Conservation (phyloP, 1,140 invertebrate genomes). For the Babylonia areolata region DNA sequence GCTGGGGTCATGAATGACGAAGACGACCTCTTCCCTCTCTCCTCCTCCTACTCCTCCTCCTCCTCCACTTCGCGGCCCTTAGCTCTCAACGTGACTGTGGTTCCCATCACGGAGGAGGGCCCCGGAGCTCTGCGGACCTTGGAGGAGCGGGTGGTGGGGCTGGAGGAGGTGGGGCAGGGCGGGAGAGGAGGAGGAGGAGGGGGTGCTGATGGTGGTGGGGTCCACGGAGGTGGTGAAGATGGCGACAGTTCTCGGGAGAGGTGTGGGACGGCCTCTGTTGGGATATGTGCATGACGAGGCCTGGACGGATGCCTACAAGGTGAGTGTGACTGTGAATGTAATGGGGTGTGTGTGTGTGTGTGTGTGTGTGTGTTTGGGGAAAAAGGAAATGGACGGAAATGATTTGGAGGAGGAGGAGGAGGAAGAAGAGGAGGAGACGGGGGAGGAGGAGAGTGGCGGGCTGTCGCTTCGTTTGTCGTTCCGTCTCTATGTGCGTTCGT, state of each 20-base stretch:
- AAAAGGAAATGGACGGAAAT: too few relatives aligned
- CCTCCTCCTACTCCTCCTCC: background rate
- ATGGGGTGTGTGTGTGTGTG: too few relatives aligned
- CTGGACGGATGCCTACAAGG: background rate
- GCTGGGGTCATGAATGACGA: background rate
- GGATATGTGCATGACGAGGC: background rate
- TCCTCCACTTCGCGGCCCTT: background rate
- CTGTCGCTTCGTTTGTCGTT: too few relatives aligned
- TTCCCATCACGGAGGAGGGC: background rate
- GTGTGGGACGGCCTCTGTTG: background rate
- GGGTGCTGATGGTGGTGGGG: constrained; percentile 3
- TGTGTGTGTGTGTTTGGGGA: too few relatives aligned
- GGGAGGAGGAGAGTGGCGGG: too few relatives aligned
- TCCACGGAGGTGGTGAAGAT: background rate
- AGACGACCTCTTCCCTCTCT: background rate
- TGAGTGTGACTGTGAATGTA: too few relatives aligned
- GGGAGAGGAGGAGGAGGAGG: background rate
- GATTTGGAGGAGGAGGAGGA: too few relatives aligned
- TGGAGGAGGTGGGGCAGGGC: background rate
- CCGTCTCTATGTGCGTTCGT: too few relatives aligned
- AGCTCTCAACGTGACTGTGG: background rate
- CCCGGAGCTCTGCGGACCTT: background rate
- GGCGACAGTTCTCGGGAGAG: background rate
- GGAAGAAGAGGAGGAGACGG: too few relatives aligned
- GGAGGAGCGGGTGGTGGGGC: background rate